Base-by-base conservation (phyloP, 2,113 vertebrate species). In the Dasypus novemcinctus region DNA sequence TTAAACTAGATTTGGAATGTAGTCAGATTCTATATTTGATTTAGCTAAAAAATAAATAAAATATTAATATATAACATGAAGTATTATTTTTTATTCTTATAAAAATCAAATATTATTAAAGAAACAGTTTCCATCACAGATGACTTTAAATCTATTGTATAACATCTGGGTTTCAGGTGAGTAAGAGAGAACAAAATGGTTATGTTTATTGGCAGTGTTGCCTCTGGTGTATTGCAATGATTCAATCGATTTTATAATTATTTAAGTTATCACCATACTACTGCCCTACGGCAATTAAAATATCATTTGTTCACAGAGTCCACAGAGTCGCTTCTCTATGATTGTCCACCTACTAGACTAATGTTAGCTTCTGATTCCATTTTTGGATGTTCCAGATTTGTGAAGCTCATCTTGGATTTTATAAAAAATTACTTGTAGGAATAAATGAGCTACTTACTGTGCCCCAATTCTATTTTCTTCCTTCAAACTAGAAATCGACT, bases 391-490 rank as follows among this genome's bases (percentile, higher is more conserved):
- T 54, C 9, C 12, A 59, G 38, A 91, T 27, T 79, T 59, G 49
- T 83, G 38, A 91, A 17, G 57, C 57, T 59, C 49, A 83, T 54
- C 23, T 91, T 69, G 14, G 80, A 91, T 88, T 74, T 91, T 36
- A 78, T 27, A 64, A 86, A 69, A 92, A 88, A 89, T 91, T 79
- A 54, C 36, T 85, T 79, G 12, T 43, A 87, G 12, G 15, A 89
- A 23, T 92, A 92, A 59, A n/a, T 64, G 27, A 82, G 36, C 23
- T 82, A 82, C 86, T 5, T 43, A 43, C 36, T 49, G 2, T 86
- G 86, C 82, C 41, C 63, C 75, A 91, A 78, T 94, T 95, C 68
- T 89, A 63, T n/a, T 15, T 1, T 63, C 29, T 91, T 86, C 13
- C 4, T 85, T 46, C 79, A 91, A 87, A 84, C 63, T 81, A 95